Base-by-base conservation (phyloP, 2,888 invertebrate genomes). In the Spilarctia lutea region DNA sequence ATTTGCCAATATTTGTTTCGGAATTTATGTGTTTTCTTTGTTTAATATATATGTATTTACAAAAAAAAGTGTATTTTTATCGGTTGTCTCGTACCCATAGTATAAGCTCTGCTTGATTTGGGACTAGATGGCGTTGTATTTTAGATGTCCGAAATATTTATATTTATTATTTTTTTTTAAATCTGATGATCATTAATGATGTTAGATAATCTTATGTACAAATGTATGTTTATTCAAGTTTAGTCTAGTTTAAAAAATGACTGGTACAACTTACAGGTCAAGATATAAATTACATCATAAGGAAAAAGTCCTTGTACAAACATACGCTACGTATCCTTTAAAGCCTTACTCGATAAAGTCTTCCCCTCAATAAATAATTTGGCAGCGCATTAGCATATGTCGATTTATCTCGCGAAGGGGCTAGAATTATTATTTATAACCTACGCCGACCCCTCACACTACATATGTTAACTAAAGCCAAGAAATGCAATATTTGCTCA, bases 281-380 rank as follows among this genome's bases (percentile, higher is more conserved):
- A 30, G 16, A 63, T 30, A 30, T 63, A 27, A 63, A 30, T 30
- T 30, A 30, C 16, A n/a, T n/a, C 10, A 30, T 30, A 71, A 8
- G 7, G 48, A 20, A 30, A 33, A 52, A 18, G 18, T 42, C 27
- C 16, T 7, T n/a, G 48, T 33, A 60, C 39, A 60, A 27, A 74
- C 72, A 48, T 71, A 72, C 33, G 56, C 24, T 27, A 71, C 45
- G 35, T 13, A 48, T 39, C 39, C 30, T 33, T 60, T 48, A 69
- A 68, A 39, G 52, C 69, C 65, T 63, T 74, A 73, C 73, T 75
- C 89, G 90, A 89, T 91, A 91, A 87, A 86, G 85, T 81, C 72
- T 88, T 88, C 93, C 94, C 95, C 94, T 91, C 94, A 89, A 94
- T 96, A 96, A 96, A 96, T 96, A 95, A 96, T 96, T 95, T 96